A percentile compares a stretch with the other conserved stretches of the same genome.
Evolutionary conservation across 2,113 vertebrate species (phyloP).

Genomic region (Pedetes capensis): DNA sequence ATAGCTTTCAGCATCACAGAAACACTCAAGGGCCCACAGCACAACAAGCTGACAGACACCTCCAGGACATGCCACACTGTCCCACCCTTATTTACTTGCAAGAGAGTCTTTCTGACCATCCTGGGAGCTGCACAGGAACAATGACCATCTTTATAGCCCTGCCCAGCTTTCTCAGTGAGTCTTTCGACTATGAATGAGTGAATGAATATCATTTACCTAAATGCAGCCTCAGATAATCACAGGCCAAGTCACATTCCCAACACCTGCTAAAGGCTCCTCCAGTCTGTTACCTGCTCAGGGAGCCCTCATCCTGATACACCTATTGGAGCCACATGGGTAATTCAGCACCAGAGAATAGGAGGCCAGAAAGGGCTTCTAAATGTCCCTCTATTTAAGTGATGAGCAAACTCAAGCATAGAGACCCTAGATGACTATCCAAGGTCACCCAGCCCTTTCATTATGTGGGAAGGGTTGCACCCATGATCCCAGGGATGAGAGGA

Average conservation of each 20-base stretch:
- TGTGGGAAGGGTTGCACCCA: neutral
- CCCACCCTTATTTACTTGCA: neutral
- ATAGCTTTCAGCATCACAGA: no score
- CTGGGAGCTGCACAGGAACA: neutral
- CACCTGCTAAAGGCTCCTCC: neutral
- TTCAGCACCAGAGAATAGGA: neutral
- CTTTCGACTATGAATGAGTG: neutral
- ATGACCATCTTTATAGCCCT: neutral
- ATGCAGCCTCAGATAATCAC: neutral
- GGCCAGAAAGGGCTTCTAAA: neutral
- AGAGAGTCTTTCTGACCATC: neutral
- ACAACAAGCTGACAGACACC: no score
- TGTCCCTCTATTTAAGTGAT: neutral
- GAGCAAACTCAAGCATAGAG: neutral
- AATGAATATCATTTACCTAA: neutral
- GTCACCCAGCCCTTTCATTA: neutral
- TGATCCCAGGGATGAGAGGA: neutral
- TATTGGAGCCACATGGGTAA: accelerated
- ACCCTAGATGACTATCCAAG: neutral
- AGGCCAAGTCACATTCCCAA: neutral
- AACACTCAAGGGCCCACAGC: no score
- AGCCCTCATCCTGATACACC: neutral
- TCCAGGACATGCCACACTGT: neutral
- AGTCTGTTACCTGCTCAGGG: neutral
- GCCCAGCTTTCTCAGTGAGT: neutral